Evolutionary conservation across 2,113 vertebrate species (phyloP).

Genomic region (Seriola dumerili): DNA sequence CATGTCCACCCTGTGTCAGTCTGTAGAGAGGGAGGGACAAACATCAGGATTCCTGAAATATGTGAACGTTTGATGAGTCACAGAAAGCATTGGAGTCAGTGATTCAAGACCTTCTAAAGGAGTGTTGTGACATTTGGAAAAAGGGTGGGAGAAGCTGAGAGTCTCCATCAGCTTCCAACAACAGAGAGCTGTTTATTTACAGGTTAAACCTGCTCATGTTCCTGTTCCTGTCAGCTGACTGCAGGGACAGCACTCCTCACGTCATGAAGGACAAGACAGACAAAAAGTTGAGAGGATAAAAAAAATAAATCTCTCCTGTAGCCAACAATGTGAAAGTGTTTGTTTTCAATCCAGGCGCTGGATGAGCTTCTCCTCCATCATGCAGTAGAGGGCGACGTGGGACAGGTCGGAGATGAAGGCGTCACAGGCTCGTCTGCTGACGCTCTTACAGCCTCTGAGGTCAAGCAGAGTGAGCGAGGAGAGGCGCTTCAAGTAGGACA

Average conservation of each 20-base stretch:
- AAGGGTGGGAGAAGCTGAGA: no score
- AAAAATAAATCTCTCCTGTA: background rate
- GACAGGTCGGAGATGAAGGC: constrained; percentile 97
- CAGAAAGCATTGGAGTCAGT: background rate
- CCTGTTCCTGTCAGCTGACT: no score
- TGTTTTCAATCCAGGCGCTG: constrained; percentile 88
- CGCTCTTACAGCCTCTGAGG: constrained; percentile 92
- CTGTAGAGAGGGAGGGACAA: no score
- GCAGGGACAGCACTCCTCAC: background rate
- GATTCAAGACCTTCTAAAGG: background rate
- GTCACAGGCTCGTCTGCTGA: constrained; percentile 94
- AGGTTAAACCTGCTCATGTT: no score
- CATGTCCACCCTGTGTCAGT: no score
- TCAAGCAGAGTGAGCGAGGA: constrained; percentile 92
- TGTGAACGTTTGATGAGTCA: background rate
- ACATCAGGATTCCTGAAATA: background rate
- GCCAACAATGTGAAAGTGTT: background rate
- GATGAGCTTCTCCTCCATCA: constrained; percentile 97
- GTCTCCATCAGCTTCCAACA: background rate
- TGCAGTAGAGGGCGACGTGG: constrained; percentile 93
- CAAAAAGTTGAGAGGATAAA: background rate
- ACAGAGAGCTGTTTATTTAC: background rate
- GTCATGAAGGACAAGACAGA: background rate
- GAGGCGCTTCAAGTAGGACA: constrained; percentile 92
- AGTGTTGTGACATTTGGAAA: background rate